phyloP scores from a whole-genome alignment of 2,888 invertebrate genomes.

The Eugnorisma glareosa region DNA sequence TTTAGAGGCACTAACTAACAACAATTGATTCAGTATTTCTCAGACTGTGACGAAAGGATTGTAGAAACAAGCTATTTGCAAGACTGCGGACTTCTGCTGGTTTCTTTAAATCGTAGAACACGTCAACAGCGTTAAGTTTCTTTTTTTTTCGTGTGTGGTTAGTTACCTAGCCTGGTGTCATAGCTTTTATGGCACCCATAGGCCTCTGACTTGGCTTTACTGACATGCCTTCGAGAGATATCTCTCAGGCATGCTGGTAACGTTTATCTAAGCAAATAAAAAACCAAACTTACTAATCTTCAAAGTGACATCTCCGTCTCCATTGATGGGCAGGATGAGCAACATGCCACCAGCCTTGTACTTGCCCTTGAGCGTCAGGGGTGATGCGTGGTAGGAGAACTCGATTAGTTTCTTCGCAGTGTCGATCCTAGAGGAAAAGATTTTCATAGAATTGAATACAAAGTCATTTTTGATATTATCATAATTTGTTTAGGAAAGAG shows the following conservation, averaged over 20 bases:
- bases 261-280: too few species aligned
- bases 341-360: slow-evolving; percentile 80
- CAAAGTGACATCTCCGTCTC: slow-evolving; percentile 77
- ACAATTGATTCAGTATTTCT: background rate
- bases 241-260: too few species aligned
- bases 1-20: background rate
- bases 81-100: background rate
- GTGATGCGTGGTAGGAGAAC: slow-evolving; percentile 68
- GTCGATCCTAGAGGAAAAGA: slow-evolving; percentile 73
- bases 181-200: too few species aligned
- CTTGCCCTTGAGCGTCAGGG: slow-evolving; percentile 71
- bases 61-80: background rate
- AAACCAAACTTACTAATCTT: slow-evolving; percentile 75
- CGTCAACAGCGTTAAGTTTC: too few species aligned
- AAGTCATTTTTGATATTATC: background rate
- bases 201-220: too few species aligned
- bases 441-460: background rate
- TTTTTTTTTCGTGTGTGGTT: too few species aligned
- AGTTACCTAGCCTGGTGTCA: too few species aligned
- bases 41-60: background rate
- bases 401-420: slow-evolving; percentile 72
- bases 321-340: slow-evolving; percentile 82
- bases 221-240: too few species aligned
- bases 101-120: background rate
- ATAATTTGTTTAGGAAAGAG: background rate